phyloP scores from a whole-genome alignment of 2,888 invertebrate genomes.

The Tetragnatha montana region DNA sequence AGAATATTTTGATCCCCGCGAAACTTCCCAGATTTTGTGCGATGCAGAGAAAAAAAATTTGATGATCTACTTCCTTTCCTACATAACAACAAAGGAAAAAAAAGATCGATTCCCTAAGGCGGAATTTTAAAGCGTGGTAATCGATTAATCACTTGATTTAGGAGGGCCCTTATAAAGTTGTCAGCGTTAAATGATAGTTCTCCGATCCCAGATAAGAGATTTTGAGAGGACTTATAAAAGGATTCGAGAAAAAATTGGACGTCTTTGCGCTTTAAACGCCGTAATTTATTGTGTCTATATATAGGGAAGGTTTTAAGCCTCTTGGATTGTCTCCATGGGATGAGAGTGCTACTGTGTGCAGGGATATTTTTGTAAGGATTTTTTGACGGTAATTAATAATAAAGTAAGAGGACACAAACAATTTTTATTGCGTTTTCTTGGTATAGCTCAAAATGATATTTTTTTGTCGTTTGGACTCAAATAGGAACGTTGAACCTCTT shows the following conservation, averaged over 20 bases:
- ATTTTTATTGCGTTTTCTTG: neutral
- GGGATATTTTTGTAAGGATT: neutral
- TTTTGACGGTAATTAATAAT: neutral
- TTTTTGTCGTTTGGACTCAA: neutral
- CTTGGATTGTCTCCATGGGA: neutral
- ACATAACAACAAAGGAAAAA: neutral
- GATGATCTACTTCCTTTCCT: neutral
- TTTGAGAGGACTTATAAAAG: slow-evolving; percentile 37
- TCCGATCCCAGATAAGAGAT: slow-evolving; percentile 9
- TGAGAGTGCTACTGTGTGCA: slow-evolving; percentile 7
- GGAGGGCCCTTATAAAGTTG: slow-evolving; percentile 34
- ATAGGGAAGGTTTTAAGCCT: slow-evolving; percentile 9
- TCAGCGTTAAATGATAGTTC: slow-evolving; percentile 21
- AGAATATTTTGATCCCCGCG: neutral
- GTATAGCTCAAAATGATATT: neutral
- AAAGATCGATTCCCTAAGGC: neutral
- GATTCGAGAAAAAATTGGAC: neutral
- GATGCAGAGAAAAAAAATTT: slow-evolving; percentile 6
- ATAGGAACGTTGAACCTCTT: neutral
- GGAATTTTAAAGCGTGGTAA: slow-evolving; percentile 11
- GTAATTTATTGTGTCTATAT: slow-evolving; percentile 31
- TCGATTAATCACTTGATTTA: slow-evolving; percentile 43
- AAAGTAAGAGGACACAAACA: neutral
- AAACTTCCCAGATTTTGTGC: neutral
- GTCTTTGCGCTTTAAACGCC: neutral